These are phyloP conservation scores for Muscina levida DNA, from an alignment of 2,888 invertebrate species.

Conservation along the genomic window DNA sequence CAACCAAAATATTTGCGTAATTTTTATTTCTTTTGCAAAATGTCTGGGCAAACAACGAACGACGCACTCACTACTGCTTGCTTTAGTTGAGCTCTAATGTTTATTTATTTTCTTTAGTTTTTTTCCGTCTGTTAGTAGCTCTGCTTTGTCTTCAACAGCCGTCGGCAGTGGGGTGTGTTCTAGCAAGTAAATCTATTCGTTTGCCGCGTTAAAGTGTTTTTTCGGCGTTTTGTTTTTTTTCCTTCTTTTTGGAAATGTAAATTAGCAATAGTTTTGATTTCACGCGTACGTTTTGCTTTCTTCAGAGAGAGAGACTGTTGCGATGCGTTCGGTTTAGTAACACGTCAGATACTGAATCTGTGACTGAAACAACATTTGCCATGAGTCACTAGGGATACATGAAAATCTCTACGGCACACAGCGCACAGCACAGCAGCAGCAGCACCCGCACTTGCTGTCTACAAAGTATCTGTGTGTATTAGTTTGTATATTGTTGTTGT, in stretches of 20 bases:
- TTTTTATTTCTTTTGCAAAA: slow-evolving; percentile 31
- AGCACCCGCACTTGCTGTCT: slow-evolving; percentile 68
- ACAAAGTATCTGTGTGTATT: slow-evolving; percentile 15
- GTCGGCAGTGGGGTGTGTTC: too few species aligned
- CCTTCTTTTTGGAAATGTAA: slow-evolving; percentile 35
- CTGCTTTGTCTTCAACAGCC: too few species aligned
- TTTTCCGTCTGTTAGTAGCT: too few species aligned
- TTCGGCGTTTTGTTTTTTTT: slow-evolving; percentile 38
- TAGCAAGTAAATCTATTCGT: too few species aligned
- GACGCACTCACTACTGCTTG: too few species aligned
- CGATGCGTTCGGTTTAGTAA: slow-evolving; percentile 79
- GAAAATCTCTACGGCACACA: slow-evolving; percentile 64
- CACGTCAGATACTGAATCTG: slow-evolving; percentile 80
- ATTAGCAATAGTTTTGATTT: slow-evolving; percentile 54
- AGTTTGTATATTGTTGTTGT: slow-evolving; percentile 15
- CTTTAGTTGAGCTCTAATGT: too few species aligned
- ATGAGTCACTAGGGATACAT: slow-evolving; percentile 72
- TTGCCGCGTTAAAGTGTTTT: not conserved
- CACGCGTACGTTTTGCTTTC: slow-evolving; percentile 20
- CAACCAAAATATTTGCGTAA: slow-evolving; percentile 27
- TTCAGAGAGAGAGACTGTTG: slow-evolving; percentile 48
- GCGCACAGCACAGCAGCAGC: slow-evolving; percentile 12
- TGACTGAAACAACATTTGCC: slow-evolving; percentile 79
- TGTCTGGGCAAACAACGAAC: not conserved
- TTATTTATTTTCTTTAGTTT: slow-evolving; percentile 53